A percentile compares a stretch with the other conserved stretches of the same genome.
Conservation (phyloP, 2,797 vertebrate genomes). For the Ptychadena robeensis region DNA sequence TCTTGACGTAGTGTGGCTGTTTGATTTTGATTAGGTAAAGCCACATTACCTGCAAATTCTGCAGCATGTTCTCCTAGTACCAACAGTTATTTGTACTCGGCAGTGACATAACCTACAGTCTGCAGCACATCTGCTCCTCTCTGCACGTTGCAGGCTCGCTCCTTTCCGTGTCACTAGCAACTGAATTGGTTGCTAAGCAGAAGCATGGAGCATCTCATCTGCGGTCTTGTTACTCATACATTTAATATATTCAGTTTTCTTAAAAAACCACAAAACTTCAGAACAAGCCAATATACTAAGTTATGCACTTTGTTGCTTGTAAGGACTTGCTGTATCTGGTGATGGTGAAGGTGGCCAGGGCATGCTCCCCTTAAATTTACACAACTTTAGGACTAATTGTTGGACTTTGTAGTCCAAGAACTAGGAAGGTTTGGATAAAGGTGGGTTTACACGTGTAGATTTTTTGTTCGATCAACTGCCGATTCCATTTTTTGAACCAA, state of each 20-base stretch:
- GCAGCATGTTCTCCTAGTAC: background rate
- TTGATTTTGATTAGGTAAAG: background rate
- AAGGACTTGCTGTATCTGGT: no score
- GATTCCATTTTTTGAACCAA: no score
- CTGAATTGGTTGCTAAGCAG: slow-evolving; percentile 28
- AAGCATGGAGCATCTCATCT: background rate
- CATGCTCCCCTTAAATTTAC: no score
- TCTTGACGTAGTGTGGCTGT: no score
- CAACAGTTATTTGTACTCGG: background rate
- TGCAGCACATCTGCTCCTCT: slow-evolving; percentile 34
- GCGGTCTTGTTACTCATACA: background rate
- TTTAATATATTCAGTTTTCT: background rate
- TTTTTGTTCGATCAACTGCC: no score
- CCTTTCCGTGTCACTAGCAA: slow-evolving; percentile 2
- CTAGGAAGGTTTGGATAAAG: no score
- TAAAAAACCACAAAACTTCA: no score
- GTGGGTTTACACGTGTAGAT: no score
- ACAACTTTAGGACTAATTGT: no score
- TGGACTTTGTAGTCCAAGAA: no score
- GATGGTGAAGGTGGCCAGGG: background rate
- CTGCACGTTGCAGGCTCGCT: background rate
- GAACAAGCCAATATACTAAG: no score
- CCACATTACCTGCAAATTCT: slow-evolving; percentile 5
- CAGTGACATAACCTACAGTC: slow-evolving; percentile 14
- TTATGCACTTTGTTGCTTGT: no score